These are phyloP conservation scores for Bombus consobrinus DNA, from an alignment of 1,140 invertebrate species.

Conservation along the genomic window DNA sequence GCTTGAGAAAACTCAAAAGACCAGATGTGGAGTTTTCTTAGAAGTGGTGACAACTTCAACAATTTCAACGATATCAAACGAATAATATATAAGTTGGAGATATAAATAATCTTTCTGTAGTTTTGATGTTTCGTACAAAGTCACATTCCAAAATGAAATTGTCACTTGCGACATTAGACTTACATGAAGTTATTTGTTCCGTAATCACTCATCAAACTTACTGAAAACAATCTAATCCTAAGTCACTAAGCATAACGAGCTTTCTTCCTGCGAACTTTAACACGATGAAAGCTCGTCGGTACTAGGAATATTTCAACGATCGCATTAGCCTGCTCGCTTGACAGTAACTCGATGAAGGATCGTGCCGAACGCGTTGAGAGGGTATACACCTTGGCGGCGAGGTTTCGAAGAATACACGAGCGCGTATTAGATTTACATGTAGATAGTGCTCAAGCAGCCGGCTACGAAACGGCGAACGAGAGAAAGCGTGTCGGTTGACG, in stretches of 20 bases:
- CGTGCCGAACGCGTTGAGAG: conserved; percentile 35
- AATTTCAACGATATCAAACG: no score
- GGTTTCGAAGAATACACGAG: conserved; percentile 63
- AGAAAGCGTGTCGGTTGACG: conserved; percentile 29
- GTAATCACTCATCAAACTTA: neutral
- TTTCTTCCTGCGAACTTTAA: neutral
- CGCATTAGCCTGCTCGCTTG: conserved; percentile 51
- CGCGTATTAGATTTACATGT: conserved; percentile 74
- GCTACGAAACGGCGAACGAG: conserved; percentile 32
- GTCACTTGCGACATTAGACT: neutral
- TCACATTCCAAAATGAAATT: no score
- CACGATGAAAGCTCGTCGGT: neutral
- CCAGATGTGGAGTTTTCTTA: no score
- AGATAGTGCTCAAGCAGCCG: conserved; percentile 71
- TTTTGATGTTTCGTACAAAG: no score
- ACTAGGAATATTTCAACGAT: conserved; percentile 58
- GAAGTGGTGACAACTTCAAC: no score
- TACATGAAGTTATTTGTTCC: neutral
- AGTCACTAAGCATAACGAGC: neutral
- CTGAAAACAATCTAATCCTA: neutral
- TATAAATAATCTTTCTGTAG: no score
- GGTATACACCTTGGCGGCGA: conserved; percentile 33
- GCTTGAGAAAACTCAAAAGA: no score
- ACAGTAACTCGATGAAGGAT: conserved; percentile 47
- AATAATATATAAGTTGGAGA: no score